A percentile compares a stretch with the other conserved stretches of the same genome.
These are phyloP conservation scores for Meteorus sp. DNA, from an alignment of 1,140 invertebrate species.

Conservation along the genomic window DNA sequence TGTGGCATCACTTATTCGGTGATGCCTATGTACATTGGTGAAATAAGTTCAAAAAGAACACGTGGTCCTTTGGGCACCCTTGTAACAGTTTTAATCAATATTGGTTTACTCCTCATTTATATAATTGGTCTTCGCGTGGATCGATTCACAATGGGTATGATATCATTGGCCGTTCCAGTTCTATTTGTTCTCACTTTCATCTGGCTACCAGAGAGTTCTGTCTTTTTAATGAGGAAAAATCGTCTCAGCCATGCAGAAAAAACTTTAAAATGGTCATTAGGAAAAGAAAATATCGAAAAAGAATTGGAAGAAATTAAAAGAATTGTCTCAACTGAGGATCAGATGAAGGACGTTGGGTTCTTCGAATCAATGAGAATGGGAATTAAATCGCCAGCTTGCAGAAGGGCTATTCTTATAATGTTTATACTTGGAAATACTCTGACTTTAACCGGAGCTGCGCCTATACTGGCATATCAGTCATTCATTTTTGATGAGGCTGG, in stretches of 20 bases:
- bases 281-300: conserved; percentile 58
- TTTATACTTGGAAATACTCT: conserved; percentile 79
- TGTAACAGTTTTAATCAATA: conserved; percentile 62
- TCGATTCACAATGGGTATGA: conserved; percentile 52
- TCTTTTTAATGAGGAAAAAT: conserved; percentile 50
- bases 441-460: conserved; percentile 79
- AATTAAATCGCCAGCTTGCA: conserved; percentile 61
- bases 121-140: conserved; percentile 53
- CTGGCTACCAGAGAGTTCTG: conserved; percentile 59
- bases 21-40: conserved; percentile 65
- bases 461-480: conserved; percentile 82
- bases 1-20: conserved; percentile 57
- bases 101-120: conserved; percentile 63
- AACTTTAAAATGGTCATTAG: conserved; percentile 67
- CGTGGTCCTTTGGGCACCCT: conserved; percentile 64
- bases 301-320: conserved; percentile 66
- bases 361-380: conserved; percentile 55
- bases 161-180: conserved; percentile 52
- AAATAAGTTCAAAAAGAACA: conserved; percentile 62
- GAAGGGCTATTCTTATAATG: conserved; percentile 71
- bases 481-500: conserved; percentile 76
- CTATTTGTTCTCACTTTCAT: conserved; percentile 56
- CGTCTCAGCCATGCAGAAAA: conserved; percentile 58
- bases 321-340: conserved; percentile 60
- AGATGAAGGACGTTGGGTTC: conserved; percentile 47